Conservation (phyloP, 1,140 invertebrate species). For the Zaprionus tsacasi region DNA sequence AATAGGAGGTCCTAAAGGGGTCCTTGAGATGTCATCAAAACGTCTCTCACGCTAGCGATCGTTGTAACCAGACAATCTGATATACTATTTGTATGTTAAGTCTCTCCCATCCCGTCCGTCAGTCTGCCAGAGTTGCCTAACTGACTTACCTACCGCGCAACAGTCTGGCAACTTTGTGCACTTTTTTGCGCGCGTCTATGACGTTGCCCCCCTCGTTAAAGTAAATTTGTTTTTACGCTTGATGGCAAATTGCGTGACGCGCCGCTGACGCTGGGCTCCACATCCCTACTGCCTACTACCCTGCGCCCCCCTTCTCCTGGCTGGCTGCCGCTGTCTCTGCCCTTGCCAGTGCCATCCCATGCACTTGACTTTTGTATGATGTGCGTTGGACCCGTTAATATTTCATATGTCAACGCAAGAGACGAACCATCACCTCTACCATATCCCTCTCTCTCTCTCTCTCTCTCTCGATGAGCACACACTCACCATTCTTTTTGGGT, state of each 20-base stretch:
- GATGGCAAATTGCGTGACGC: conserved; percentile 69
- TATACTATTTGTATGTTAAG: no score
- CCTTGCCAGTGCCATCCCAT: conserved; percentile 1
- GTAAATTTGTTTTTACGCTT: conserved; percentile 79
- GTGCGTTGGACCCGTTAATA: conserved; percentile 69
- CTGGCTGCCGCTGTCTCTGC: background rate
- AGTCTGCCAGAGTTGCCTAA: conserved; percentile 2
- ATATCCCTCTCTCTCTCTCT: background rate
- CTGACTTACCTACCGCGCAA: conserved; percentile 1
- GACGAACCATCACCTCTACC: conserved; percentile 16
- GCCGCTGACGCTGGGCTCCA: background rate
- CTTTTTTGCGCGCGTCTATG: conserved; percentile 17
- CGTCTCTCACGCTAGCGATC: no score
- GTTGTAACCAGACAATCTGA: no score
- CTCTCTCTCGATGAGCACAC: background rate
- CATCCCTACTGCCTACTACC: background rate
- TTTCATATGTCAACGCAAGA: conserved; percentile 77
- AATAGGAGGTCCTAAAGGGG: no score
- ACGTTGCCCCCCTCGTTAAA: conserved; percentile 60
- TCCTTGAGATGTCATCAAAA: no score
- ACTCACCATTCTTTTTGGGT: conserved; percentile 10
- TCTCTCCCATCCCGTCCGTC: background rate
- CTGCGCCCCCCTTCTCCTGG: background rate
- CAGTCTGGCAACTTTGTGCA: conserved; percentile 7
- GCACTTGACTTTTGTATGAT: conserved; percentile 55